phyloP scores from a whole-genome alignment of 2,113 vertebrate species.

The Alectura lathami region DNA sequence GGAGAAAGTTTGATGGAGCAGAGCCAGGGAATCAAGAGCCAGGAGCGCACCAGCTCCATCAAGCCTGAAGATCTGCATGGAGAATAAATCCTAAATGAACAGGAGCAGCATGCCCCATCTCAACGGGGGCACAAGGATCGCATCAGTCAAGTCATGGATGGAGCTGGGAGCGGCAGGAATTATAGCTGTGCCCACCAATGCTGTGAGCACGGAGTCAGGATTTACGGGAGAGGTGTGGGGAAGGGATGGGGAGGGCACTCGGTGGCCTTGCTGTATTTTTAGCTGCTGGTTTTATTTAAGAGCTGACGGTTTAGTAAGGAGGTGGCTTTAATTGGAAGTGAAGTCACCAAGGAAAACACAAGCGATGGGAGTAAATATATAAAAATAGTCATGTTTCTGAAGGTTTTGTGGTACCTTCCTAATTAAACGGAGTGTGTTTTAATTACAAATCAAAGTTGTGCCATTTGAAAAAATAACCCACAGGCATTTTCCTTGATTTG shows the following conservation, averaged over 20 bases:
- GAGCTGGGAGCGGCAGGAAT: not conserved
- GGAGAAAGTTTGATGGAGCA: not conserved
- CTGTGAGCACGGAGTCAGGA: not conserved
- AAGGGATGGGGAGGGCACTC: not conserved
- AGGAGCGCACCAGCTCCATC: not conserved
- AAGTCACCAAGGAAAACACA: constrained; percentile 23
- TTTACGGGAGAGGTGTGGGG: not conserved
- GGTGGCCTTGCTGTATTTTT: not conserved
- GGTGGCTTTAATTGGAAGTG: constrained; percentile 20
- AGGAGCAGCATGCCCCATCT: not conserved
- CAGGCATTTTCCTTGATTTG: not conserved
- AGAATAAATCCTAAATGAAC: not conserved
- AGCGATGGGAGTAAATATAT: constrained; percentile 8
- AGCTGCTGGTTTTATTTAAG: not conserved
- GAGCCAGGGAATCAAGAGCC: not conserved
- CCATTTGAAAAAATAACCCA: not conserved
- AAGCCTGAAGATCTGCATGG: not conserved
- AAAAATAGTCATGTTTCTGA: constrained; percentile 30
- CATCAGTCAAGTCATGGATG: not conserved
- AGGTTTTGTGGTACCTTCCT: constrained; percentile 11
- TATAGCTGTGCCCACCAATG: too few relatives aligned
- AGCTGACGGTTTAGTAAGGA: not conserved
- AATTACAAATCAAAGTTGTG: constrained; percentile 29
- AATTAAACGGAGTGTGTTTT: constrained; percentile 32
- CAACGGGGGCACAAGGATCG: not conserved